Evolutionary conservation across 2,113 vertebrate species (phyloP), one percentile per base, ranked within the genome.

Genomic region (Probosciger aterrimus): DNA sequence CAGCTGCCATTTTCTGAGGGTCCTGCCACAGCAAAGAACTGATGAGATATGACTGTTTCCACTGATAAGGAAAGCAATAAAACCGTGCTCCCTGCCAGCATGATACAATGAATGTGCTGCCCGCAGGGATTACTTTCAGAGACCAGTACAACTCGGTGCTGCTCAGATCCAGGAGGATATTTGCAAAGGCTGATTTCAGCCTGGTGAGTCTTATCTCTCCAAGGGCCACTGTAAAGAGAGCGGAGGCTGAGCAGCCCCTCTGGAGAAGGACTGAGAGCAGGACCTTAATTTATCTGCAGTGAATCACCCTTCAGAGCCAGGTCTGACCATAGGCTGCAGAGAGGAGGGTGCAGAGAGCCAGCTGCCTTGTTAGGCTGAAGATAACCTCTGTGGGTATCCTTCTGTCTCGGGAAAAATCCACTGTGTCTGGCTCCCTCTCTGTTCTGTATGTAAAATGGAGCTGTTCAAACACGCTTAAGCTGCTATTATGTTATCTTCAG

Each of bases 291-390:
- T 41, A 63, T 43, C n/a, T 35, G n/a, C 5, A 30, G n/a, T 46
- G 30, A 82, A 50, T 91, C 33, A 10, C 41, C 7, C 23, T 78
- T 37, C 60, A 69, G 86, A 71, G 37, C 37, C 33, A 43, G 33
- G 33, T 90, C 57, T 69, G 49, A 16, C 67, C 17, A 0, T 27
- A 0, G 1, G 33, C 50, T 47, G 37, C 0, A 0, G 65, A 37
- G 31, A 47, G 18, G 23, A 44, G 27, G 24, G 68, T 55, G 33
- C 28, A 70, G 68, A 63, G 44, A 82, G 4, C 17, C 35, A 75
- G 5, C 9, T 14, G 65, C 41, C 62, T 67, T 55, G 41, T 57
- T 37, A 63, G 57, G n/a, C n/a, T 57, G 30, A 74, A 83, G 89
- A 84, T 59, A 77, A 81, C 46, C 52, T 37, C 14, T 31, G 33